phyloP scores from a whole-genome alignment of 2,797 vertebrate species.

The Notolabrus celidotus region DNA sequence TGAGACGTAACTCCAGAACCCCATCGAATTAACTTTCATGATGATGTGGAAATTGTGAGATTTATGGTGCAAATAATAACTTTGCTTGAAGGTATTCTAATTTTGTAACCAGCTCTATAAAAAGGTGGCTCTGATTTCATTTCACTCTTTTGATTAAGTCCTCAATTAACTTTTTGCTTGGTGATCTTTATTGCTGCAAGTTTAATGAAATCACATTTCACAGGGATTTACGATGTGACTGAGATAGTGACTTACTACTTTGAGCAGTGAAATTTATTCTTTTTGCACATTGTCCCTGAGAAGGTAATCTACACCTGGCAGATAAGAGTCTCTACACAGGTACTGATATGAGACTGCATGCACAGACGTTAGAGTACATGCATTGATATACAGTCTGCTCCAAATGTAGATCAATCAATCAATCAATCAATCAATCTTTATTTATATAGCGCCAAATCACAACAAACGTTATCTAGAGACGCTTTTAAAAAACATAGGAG shows the following conservation, averaged over 20 bases:
- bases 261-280: slow-evolving; percentile 49
- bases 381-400: no score
- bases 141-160: slow-evolving; percentile 77
- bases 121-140: slow-evolving; percentile 54
- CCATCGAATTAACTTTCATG: slow-evolving; percentile 39
- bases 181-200: slow-evolving; percentile 74
- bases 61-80: slow-evolving; percentile 58
- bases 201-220: slow-evolving; percentile 79
- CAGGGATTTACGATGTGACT: slow-evolving; percentile 63
- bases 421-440: no score
- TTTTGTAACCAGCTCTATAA: slow-evolving; percentile 44
- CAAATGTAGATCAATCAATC: no score
- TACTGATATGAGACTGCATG: slow-evolving; percentile 3
- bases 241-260: slow-evolving; percentile 63
- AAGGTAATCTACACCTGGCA: slow-evolving; percentile 25
- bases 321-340: no score
- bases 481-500: no score
- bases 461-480: no score
- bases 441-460: no score
- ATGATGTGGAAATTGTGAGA: slow-evolving; percentile 44
- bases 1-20: slow-evolving; percentile 8
- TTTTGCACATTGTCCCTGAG: slow-evolving; percentile 22
- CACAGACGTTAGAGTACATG: background rate
- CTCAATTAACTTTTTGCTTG: slow-evolving; percentile 68
- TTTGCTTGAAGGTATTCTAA: slow-evolving; percentile 55